Percentiles rank a stretch among this genome's conserved stretches.
Conservation (phyloP, 2,888 invertebrate genomes). For the Ellobium chinense region DNA sequence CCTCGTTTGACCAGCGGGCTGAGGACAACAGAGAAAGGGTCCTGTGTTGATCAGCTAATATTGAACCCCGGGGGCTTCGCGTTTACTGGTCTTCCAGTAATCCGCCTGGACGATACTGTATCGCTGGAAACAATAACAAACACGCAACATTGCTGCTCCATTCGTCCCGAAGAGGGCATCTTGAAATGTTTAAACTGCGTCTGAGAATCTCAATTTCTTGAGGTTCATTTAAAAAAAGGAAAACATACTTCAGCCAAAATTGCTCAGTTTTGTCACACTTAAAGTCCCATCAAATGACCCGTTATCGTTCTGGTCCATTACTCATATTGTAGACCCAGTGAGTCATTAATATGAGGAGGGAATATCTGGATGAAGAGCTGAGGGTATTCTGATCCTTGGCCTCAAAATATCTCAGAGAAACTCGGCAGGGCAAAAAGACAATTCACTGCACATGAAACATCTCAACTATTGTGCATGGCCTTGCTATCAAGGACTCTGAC, state of each 20-base stretch:
- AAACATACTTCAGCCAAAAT: no score
- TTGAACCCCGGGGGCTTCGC: not conserved
- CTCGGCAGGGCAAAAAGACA: no score
- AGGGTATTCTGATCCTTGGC: no score
- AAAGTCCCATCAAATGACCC: no score
- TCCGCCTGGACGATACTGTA: slow-evolving; percentile 1
- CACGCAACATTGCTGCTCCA: slow-evolving; percentile 7
- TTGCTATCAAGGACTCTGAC: not conserved
- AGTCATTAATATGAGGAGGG: no score
- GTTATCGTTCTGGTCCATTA: no score
- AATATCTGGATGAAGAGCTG: no score
- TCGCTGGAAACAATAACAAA: slow-evolving; percentile 5
- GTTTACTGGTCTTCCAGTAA: slow-evolving; percentile 17
- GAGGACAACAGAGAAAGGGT: slow-evolving; percentile 20
- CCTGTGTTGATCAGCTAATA: slow-evolving; percentile 22
- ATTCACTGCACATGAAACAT: no score
- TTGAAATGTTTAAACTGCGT: not conserved
- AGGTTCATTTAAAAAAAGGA: no score
- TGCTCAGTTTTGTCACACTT: no score
- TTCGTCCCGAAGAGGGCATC: not conserved
- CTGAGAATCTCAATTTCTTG: slow-evolving; percentile 15
- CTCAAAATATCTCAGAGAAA: no score
- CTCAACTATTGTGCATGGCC: not conserved
- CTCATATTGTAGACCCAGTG: no score
- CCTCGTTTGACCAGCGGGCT: slow-evolving; percentile 9